Conservation (phyloP, 2,888 invertebrate genomes). For the Mamestra brassicae region DNA sequence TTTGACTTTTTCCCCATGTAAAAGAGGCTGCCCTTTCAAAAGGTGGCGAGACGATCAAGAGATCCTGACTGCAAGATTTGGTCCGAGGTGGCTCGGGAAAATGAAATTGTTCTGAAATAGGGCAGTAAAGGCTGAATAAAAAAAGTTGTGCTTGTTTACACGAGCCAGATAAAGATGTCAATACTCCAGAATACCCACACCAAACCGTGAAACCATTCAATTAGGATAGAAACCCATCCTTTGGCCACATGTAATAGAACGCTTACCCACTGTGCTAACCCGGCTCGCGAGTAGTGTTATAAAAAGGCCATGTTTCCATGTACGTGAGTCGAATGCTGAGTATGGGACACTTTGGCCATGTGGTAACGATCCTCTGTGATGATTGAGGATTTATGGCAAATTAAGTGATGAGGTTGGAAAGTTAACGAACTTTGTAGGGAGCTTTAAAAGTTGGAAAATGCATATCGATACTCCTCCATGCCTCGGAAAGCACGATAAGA, state of each 20-base stretch:
- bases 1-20: no score
- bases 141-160: not conserved
- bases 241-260: slow-evolving; percentile 49
- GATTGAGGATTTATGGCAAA: slow-evolving; percentile 6
- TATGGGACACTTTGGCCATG: not conserved
- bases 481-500: no score
- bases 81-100: no score
- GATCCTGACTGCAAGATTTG: no score
- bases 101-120: no score
- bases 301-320: slow-evolving; percentile 78
- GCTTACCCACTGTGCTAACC: slow-evolving; percentile 47
- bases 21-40: no score
- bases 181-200: slow-evolving; percentile 1
- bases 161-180: not conserved
- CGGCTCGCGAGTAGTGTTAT: slow-evolving; percentile 67
- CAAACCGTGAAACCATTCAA: slow-evolving; percentile 50
- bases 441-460: not conserved
- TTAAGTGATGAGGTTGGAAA: not conserved
- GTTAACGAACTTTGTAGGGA: not conserved
- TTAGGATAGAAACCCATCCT: slow-evolving; percentile 43
- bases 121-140: no score
- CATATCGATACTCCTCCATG: not conserved
- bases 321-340: slow-evolving; percentile 73
- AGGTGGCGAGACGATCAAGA: no score
- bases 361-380: slow-evolving; percentile 6